Conservation (phyloP, 2,888 invertebrate species). For the Polydrusus tereticollis region DNA sequence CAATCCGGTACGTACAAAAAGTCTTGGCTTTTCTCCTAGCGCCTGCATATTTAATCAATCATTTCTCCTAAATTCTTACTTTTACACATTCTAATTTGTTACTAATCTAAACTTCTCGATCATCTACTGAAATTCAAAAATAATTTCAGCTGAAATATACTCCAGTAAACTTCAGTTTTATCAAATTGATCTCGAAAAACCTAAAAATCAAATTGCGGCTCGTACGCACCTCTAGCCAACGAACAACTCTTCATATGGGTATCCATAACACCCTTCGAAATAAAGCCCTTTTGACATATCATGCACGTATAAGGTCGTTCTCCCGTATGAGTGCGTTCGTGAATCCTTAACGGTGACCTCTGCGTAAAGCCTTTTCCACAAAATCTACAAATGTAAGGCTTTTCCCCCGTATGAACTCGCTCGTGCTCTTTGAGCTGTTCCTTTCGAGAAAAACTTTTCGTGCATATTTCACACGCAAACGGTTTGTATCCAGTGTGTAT, state of each 20-base stretch:
- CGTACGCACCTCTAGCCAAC: constrained; percentile 22
- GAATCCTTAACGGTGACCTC: constrained; percentile 73
- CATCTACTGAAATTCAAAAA: background rate
- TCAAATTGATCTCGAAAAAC: too few species aligned
- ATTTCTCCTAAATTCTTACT: background rate
- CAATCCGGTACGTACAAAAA: too few species aligned
- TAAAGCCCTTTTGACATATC: constrained; percentile 72
- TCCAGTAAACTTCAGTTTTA: background rate
- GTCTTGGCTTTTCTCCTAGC: background rate
- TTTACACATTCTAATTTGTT: background rate
- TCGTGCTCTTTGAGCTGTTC: constrained; percentile 73
- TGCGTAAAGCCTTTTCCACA: constrained; percentile 75
- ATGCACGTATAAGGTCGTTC: constrained; percentile 72
- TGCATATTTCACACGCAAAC: constrained; percentile 58
- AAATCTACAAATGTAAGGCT: constrained; percentile 73
- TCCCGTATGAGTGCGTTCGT: constrained; percentile 74
- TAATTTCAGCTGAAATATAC: background rate
- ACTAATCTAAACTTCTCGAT: background rate
- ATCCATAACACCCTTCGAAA: constrained; percentile 61
- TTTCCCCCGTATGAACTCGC: constrained; percentile 74
- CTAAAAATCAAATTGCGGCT: constrained; percentile 28
- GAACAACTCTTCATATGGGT: constrained; percentile 60
- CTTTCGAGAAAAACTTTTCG: constrained; percentile 73
- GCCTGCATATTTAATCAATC: background rate
- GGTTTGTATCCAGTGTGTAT: constrained; percentile 72